These are phyloP conservation scores for Cataglyphis rosenhaueri DNA, from an alignment of 2,888 invertebrate species.

Conservation along the genomic window DNA sequence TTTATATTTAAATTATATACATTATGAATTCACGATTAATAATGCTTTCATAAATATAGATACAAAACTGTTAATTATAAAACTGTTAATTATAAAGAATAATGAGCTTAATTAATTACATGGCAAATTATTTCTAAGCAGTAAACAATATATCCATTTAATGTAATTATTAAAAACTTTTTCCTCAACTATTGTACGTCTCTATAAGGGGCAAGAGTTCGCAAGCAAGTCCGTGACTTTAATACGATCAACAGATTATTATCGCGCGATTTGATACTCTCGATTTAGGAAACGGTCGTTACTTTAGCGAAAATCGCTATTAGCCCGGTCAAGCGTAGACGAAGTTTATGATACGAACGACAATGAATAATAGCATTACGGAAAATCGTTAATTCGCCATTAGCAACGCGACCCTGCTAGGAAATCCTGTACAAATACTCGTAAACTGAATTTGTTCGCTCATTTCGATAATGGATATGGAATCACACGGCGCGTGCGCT, in stretches of 20 bases:
- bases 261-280: slow-evolving; percentile 73
- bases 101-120: background rate
- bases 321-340: slow-evolving; percentile 70
- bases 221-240: background rate
- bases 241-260: slow-evolving; percentile 68
- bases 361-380: slow-evolving; percentile 74
- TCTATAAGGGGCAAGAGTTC: background rate
- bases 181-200: background rate
- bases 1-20: slow-evolving; percentile 5
- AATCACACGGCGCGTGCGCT: slow-evolving; percentile 45
- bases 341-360: slow-evolving; percentile 73
- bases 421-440: slow-evolving; percentile 75
- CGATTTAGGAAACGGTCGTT: slow-evolving; percentile 68
- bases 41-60: background rate
- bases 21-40: background rate
- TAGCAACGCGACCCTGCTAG: slow-evolving; percentile 59
- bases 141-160: background rate
- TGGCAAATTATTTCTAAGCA: background rate
- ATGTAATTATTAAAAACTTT: slow-evolving; percentile 21
- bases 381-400: slow-evolving; percentile 75
- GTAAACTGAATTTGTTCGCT: slow-evolving; percentile 67
- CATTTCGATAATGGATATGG: slow-evolving; percentile 74
- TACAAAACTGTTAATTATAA: background rate
- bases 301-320: slow-evolving; percentile 67
- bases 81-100: background rate